Evolutionary conservation across 2,888 invertebrate genomes (phyloP).

Genomic region (Drosophila paramelanica): DNA sequence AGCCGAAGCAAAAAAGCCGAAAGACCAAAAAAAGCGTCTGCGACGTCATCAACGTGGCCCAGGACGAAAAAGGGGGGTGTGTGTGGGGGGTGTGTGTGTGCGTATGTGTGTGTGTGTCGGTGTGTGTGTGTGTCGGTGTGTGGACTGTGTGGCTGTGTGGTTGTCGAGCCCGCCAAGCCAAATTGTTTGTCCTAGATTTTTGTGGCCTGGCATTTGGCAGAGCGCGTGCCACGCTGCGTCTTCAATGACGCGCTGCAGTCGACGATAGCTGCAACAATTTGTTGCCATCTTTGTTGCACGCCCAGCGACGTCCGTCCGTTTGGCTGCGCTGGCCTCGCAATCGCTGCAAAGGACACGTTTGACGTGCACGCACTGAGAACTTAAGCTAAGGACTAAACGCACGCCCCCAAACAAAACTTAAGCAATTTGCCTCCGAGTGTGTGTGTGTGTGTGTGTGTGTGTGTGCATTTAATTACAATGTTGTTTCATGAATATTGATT

Average conservation of each 20-base stretch:
- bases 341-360: constrained; percentile 64
- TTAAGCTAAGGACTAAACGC: not conserved
- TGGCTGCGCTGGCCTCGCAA: constrained; percentile 34
- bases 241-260: not conserved
- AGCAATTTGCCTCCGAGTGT: not conserved
- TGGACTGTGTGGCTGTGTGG: not conserved
- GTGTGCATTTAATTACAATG: constrained; percentile 49
- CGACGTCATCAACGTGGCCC: constrained; percentile 45
- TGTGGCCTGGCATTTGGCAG: not conserved
- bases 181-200: constrained; percentile 16
- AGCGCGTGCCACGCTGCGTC: not conserved
- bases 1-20: constrained; percentile 10
- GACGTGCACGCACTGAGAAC: constrained; percentile 47
- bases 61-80: too few species aligned
- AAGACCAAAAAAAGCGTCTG: constrained; percentile 13
- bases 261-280: constrained; percentile 1
- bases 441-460: not conserved
- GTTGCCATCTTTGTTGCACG: not conserved
- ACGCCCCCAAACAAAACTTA: not conserved
- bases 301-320: not conserved
- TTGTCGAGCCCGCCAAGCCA: constrained; percentile 9
- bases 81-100: not conserved
- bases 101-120: not conserved
- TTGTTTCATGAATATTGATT: constrained; percentile 63
- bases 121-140: not conserved